phyloP scores from a whole-genome alignment of 2,797 vertebrate genomes.

The Coregonus suidteri region DNA sequence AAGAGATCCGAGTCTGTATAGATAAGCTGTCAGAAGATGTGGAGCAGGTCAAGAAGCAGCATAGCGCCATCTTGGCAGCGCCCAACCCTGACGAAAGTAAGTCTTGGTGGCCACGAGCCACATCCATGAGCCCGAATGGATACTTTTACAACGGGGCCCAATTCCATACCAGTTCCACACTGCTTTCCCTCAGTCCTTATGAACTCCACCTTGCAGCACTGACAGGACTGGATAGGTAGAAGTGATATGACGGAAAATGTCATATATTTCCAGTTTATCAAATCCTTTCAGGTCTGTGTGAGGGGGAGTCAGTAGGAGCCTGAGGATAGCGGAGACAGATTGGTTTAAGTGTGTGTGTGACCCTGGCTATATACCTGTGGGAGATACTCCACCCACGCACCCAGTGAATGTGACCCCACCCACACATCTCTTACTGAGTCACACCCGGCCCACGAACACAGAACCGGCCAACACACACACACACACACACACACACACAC shows the following conservation, averaged over 20 bases:
- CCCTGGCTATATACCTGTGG: not conserved
- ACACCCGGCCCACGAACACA: not conserved
- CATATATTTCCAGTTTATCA: not conserved
- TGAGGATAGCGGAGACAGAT: not conserved
- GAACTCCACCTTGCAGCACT: not conserved
- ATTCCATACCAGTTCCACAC: not conserved
- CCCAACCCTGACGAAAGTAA: conserved; percentile 95
- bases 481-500: not conserved
- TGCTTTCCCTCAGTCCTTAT: not conserved
- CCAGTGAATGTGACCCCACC: not conserved
- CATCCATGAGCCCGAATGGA: not conserved
- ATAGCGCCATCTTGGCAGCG: conserved; percentile 92
- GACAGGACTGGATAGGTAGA: not conserved
- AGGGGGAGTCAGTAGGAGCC: not conserved
- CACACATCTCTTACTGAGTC: not conserved
- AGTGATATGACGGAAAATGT: not conserved
- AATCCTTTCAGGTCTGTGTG: not conserved
- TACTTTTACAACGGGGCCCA: not conserved
- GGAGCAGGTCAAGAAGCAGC: conserved; percentile 95
- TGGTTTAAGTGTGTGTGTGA: not conserved
- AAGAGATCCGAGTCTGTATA: conserved; percentile 92
- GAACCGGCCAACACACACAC: not conserved
- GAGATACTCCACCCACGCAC: not conserved
- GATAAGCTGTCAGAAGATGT: conserved; percentile 94
- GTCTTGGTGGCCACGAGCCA: conserved; percentile 43